Conservation (phyloP, 1,140 invertebrate species). For the Cotesia typhae region DNA sequence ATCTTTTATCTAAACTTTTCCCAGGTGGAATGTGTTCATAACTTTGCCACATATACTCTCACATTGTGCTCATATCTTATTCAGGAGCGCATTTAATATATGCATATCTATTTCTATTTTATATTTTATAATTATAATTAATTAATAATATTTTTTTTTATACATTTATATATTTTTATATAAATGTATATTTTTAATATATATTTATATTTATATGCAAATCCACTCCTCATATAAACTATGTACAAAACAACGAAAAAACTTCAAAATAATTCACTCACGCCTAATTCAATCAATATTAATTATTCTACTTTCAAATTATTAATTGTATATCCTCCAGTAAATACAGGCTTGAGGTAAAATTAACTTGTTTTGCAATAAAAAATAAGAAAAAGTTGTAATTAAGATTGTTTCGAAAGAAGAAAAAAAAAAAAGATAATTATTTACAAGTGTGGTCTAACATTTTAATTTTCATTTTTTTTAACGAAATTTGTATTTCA, state of each 20-base stretch:
- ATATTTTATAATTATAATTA: slow-evolving; percentile 51
- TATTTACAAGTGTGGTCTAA: too few relatives aligned
- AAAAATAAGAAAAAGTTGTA: too few relatives aligned
- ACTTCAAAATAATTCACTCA: slow-evolving; percentile 29
- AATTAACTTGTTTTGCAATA: too few relatives aligned
- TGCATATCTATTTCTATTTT: slow-evolving; percentile 54
- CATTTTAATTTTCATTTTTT: too few relatives aligned
- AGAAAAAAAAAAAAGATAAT: too few relatives aligned
- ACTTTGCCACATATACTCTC: slow-evolving; percentile 8
- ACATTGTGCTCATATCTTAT: not conserved
- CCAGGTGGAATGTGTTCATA: slow-evolving; percentile 18
- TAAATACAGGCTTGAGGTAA: too few relatives aligned
- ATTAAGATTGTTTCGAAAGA: too few relatives aligned
- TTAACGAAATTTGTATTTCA: too few relatives aligned
- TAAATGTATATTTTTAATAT: not conserved
- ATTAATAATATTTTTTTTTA: slow-evolving; percentile 50
- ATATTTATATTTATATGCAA: slow-evolving; percentile 33
- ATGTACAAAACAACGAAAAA: slow-evolving; percentile 38
- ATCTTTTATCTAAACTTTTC: not conserved
- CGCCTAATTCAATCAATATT: slow-evolving; percentile 27
- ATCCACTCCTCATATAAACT: slow-evolving; percentile 36
- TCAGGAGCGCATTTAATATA: slow-evolving; percentile 45
- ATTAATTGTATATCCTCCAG: too few relatives aligned
- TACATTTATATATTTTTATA: slow-evolving; percentile 52
- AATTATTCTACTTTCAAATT: not conserved